Evolutionary conservation across 2,113 vertebrate genomes (phyloP), one percentile per base, ranked within the genome.

Genomic region (Phainopepla nitens): DNA sequence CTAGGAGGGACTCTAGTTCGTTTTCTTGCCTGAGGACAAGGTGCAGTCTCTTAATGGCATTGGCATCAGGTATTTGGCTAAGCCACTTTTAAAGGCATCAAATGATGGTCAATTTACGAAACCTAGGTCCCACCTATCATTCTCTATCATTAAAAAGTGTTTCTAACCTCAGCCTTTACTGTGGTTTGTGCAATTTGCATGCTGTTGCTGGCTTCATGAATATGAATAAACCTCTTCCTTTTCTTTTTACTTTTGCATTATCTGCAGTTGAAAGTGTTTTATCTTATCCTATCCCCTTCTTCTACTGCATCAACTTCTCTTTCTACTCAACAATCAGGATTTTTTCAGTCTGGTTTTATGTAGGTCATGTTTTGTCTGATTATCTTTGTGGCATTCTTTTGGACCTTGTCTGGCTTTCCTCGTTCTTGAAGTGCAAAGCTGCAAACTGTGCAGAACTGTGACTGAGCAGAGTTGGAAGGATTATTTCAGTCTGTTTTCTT

Each of bases 401-500:
- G 90, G 88, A 72, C 62, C 45, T 84, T 35, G 24, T 71, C 65
- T 90, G 73, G 41, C 87, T 85, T 88, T 79, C 58, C 68, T 66
- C 1, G 2, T 64, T 84, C 81, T 58, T 58, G 16, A 78, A 84
- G 65, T 53, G 44, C 82, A 61, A 1, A 57, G 60, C 50, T 5
- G 3, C 71, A 93, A 64, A 78, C 84, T 68, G 45, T 58, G 64
- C 68, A 58, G 82, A 69, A 62, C 86, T 81, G 71, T 3, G 6
- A 66, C 76, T 57, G 71, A 96, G 91, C 68, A 66, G 80, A 86
- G 80, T 31, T 80, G 36, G 80, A 83, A 90, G 80, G 76, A 57
- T 86, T 77, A 70, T 86, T 93, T 73, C 53, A 85, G 60, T 81
- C 58, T 90, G 47, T 88, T 89, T 94, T 80, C 58, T 88, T 95